phyloP scores from a whole-genome alignment of 2,797 vertebrate species.

The Scleropages formosus region DNA sequence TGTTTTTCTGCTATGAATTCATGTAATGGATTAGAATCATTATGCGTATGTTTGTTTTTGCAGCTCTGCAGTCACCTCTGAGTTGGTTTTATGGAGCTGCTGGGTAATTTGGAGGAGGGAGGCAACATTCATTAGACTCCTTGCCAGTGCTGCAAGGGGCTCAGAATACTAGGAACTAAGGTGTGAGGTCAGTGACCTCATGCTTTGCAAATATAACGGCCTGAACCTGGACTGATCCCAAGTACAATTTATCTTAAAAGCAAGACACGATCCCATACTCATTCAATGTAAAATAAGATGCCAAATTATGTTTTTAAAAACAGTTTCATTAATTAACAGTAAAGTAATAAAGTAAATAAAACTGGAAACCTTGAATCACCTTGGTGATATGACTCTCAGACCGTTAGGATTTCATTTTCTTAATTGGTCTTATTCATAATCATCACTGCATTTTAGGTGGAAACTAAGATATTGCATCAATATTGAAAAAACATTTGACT shows the following conservation, averaged over 20 bases:
- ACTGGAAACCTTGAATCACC: no score
- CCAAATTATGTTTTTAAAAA: not conserved
- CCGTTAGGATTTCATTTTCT: no score
- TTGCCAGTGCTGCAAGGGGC: not conserved
- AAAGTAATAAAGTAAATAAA: no score
- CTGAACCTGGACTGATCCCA: conserved; percentile 2
- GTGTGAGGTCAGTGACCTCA: conserved; percentile 19
- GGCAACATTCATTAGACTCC: not conserved
- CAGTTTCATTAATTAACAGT: not conserved
- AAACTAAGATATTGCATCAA: no score
- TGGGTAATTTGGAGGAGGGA: conserved; percentile 36
- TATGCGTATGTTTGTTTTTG: conserved; percentile 66
- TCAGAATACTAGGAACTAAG: conserved; percentile 17
- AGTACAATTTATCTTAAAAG: not conserved
- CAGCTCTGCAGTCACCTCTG: conserved; percentile 57
- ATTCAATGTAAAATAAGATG: not conserved
- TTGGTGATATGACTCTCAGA: no score
- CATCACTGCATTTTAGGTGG: no score
- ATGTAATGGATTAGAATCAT: conserved; percentile 74
- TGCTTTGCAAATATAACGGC: not conserved
- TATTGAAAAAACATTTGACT: no score
- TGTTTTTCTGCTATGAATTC: conserved; percentile 51
- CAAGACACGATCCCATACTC: not conserved
- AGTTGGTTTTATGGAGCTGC: conserved; percentile 37
- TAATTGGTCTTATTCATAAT: no score